Evolutionary conservation across 2,888 invertebrate genomes (phyloP).

Genomic region (Beris morrisii): DNA sequence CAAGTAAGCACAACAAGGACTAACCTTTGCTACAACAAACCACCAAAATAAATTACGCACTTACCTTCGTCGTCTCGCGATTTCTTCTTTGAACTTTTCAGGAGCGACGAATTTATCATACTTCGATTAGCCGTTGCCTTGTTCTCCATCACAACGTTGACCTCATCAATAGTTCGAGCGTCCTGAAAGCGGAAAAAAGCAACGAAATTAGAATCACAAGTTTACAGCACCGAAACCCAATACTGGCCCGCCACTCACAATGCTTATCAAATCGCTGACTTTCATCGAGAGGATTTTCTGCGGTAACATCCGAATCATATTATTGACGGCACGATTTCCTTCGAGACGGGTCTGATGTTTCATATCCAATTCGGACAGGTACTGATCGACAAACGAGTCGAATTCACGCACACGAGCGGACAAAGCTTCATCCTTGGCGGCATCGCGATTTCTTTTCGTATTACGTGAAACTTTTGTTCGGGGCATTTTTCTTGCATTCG

Average conservation of each 20-base stretch:
- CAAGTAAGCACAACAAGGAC: no score
- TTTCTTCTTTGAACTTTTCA: constrained; percentile 22
- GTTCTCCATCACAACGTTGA: constrained; percentile 15
- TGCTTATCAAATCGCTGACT: constrained; percentile 46
- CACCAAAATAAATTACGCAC: not conserved
- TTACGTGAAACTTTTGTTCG: constrained; percentile 54
- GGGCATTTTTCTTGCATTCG: constrained; percentile 45
- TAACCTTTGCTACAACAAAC: no score
- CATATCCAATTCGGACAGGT: constrained; percentile 44
- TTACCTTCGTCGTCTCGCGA: constrained; percentile 39
- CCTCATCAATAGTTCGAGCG: constrained; percentile 37
- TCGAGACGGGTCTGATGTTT: constrained; percentile 40
- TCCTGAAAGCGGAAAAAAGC: constrained; percentile 25
- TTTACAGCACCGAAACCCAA: not conserved
- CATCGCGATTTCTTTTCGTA: constrained; percentile 53
- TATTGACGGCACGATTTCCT: constrained; percentile 30
- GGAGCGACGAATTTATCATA: constrained; percentile 24
- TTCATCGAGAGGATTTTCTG: constrained; percentile 47
- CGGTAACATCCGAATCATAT: constrained; percentile 34
- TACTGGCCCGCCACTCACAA: constrained; percentile 41
- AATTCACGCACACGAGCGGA: constrained; percentile 48
- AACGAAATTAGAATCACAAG: not conserved
- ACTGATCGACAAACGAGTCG: constrained; percentile 48
- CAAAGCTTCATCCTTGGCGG: constrained; percentile 48
- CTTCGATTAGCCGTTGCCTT: constrained; percentile 11